Base-by-base conservation (phyloP, 2,888 invertebrate genomes). In the Thecocarcelia acutangulata region DNA sequence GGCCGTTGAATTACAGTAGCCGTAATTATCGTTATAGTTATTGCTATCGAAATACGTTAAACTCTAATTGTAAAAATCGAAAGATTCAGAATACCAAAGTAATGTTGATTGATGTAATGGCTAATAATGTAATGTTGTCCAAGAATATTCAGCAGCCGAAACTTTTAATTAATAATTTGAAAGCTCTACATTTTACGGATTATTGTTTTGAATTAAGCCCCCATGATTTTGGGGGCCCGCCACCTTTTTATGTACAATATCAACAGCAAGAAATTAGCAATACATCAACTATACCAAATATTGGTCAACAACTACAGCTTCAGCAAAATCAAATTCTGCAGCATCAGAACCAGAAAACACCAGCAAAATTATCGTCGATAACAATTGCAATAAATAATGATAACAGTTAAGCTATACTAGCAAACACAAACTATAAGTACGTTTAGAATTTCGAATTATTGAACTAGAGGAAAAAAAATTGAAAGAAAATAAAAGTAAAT, bases 181-280 rank as follows among this genome's bases (percentile, higher is more conserved):
- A 86, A 87, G 85, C 84, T 40, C 40, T 50, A 63, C 73, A 76
- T 83, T 77, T 78, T 52, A 84, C 85, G 85, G 74, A 84, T 84
- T 85, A 86, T 87, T 87, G 85, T 87, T 88, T 88, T 87, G 87
- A 86, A 85, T 85, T 87, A 86, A 87, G 90, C 90, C 91, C 91
- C 90, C 90, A 90, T 89, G 87, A 87, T 85, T 89, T 90, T 89
- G 91, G 90, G 90, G 91, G 91, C 88, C 89, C 90, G 84, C 89
- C 87, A 85, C 85, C 84, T 84, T 58, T 74, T 59, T 69, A 82
- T 56, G 80, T 73, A 61, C 76, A 82, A 21, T 56, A 81, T 52
- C 73, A 76, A 46, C 68, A 54, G 59, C 52, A 73, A 66, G 44
- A 83, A 48, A 44, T 9, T 69, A 68, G 24, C 52, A 24, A 68